Evolutionary conservation across 2,113 vertebrate genomes (phyloP), one percentile per base, ranked within the genome.

Genomic region (Callaeas wilsoni): DNA sequence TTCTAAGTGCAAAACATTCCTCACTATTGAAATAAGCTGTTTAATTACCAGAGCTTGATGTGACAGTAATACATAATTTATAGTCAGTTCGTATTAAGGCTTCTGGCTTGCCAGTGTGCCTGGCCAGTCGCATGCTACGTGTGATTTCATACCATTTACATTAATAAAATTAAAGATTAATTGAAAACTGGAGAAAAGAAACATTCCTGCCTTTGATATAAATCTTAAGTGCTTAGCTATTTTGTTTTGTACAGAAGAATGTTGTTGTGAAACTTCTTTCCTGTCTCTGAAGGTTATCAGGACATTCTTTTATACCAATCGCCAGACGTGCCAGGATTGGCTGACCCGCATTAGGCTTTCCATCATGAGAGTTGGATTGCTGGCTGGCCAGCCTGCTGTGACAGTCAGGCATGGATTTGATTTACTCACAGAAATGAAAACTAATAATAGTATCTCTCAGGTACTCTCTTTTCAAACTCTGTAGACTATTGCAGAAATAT

Each of bases 271-370:
- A 49, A 32, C 25, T 33, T 46, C 12, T 63, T 56, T 74, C 79
- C 68, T 84, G n/a, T 95, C 82, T 35, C 90, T 73, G 42, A 95
- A 99, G 99, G 99, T 99, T 63, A 99, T 99, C 93, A 98, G 99
- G 90, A 99, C 99, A 0, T 99, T 99, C 96, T 99, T 99, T 92
- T 99, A 99, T 63, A 99, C 99, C 12, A 99, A 99, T 93, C 99
- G 99, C 27, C 99, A 99, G 97, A 99, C 99, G 0, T 99, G 99
- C 93, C 99, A 99, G 71, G 99, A 99, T 92, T 99, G 99, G 99
- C 97, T 99, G 78, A 99, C 99, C 0, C 98, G 99, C 65, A 99
- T 99, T 77, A 98, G 99, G 59, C 98, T 99, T 86, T 99, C 99
- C 32, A 98, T 99, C 91, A 99, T 99, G 99, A 98, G 99, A 32